Evolutionary conservation across 2,113 vertebrate species (phyloP).

Genomic region (Lepisosteus osseus): DNA sequence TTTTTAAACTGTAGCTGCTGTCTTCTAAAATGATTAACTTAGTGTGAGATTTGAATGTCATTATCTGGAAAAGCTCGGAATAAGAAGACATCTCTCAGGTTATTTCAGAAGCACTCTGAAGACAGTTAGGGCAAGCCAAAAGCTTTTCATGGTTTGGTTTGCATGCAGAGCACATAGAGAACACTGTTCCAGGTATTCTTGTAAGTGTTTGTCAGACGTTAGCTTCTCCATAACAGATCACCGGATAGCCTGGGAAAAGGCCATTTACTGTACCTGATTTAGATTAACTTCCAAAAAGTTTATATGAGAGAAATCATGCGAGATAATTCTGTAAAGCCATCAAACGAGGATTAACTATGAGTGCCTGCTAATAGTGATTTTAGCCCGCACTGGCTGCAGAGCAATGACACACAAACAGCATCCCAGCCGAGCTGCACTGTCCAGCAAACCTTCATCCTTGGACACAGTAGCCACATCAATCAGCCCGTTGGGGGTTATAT

Average conservation of each 20-base stretch:
- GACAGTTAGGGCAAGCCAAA: neutral
- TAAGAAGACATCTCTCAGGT: neutral
- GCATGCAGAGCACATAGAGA: neutral
- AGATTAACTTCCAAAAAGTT: slow-evolving; percentile 3
- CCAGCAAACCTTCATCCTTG: neutral
- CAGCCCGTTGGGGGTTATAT: neutral
- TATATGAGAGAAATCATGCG: slow-evolving; percentile 4
- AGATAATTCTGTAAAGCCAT: neutral
- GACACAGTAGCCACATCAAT: no score
- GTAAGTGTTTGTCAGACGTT: slow-evolving; percentile 13
- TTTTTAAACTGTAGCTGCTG: neutral
- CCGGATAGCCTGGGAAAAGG: slow-evolving; percentile 2
- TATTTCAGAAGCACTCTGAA: neutral
- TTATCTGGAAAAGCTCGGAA: neutral
- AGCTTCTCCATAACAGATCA: slow-evolving; percentile 4
- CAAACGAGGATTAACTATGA: neutral
- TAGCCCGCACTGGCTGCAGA: neutral
- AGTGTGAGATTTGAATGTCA: neutral
- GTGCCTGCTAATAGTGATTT: neutral
- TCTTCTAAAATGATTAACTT: neutral
- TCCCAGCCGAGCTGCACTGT: neutral
- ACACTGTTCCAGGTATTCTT: neutral
- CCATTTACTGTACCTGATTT: slow-evolving; percentile 3
- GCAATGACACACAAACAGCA: neutral
- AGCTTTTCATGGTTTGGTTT: neutral